Evolutionary conservation across 2,113 vertebrate genomes (phyloP).

Genomic region (Brevimyrus niger): DNA sequence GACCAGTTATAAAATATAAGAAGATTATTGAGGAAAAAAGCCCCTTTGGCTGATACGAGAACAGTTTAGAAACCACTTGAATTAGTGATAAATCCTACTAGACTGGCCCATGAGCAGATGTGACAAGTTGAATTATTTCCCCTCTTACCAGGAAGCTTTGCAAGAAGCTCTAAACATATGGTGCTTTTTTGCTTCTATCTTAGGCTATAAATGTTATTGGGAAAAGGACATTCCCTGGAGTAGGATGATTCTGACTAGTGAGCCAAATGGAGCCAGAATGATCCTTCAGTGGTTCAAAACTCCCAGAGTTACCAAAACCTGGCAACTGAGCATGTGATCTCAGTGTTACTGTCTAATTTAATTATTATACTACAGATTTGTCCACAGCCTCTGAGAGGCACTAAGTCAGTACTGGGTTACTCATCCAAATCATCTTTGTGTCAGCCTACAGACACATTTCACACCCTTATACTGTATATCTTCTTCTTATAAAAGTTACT

Average conservation of each 20-base stretch:
- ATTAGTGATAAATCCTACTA: conserved; percentile 83
- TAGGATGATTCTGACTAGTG: conserved; percentile 63
- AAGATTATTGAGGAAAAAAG: conserved; percentile 52
- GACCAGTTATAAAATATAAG: conserved; percentile 50
- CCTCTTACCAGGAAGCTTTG: conserved; percentile 79
- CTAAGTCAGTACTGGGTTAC: conserved; percentile 31
- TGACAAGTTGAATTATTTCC: conserved; percentile 91
- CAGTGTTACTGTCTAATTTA: conserved; percentile 75
- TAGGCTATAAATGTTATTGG: conserved; percentile 76
- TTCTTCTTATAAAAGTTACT: neutral
- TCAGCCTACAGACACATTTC: neutral
- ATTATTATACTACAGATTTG: conserved; percentile 65
- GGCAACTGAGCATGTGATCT: conserved; percentile 69
- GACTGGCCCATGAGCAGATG: conserved; percentile 78
- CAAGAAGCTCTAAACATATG: conserved; percentile 82
- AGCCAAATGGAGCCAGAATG: conserved; percentile 74
- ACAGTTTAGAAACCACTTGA: conserved; percentile 85
- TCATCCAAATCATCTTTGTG: conserved; percentile 35
- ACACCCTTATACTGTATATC: neutral
- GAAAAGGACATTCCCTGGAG: conserved; percentile 74
- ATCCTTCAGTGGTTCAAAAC: conserved; percentile 70
- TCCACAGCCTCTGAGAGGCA: conserved; percentile 39
- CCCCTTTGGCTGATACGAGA: conserved; percentile 64
- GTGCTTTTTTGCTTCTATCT: conserved; percentile 70
- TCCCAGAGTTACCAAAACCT: conserved; percentile 68